These are phyloP conservation scores for Diceros bicornis DNA, from an alignment of 2,797 vertebrate species.

Conservation along the genomic window DNA sequence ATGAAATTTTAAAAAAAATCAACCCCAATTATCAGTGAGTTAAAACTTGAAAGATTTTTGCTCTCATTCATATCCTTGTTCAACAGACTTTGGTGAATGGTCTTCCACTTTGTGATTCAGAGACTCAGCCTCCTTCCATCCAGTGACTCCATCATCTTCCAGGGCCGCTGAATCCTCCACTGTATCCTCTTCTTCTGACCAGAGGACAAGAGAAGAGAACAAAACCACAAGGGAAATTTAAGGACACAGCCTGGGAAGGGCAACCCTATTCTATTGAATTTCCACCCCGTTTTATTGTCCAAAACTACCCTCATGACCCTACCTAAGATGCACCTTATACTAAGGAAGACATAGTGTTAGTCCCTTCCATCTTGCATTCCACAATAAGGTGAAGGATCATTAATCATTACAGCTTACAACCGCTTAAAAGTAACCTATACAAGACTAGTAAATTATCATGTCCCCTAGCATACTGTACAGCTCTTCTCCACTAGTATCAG, in stretches of 20 bases:
- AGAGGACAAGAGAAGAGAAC: background rate
- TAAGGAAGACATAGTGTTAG: background rate
- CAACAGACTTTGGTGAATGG: background rate
- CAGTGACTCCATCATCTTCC: background rate
- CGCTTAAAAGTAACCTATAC: background rate
- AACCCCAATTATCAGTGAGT: background rate
- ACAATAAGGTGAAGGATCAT: background rate
- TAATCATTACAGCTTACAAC: background rate
- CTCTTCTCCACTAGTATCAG: background rate
- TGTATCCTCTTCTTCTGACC: background rate
- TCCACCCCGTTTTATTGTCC: background rate
- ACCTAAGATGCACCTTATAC: background rate
- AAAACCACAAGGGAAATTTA: conserved; percentile 8
- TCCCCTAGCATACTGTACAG: background rate
- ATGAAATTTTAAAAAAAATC: background rate
- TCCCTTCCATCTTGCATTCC: background rate
- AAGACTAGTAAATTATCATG: background rate
- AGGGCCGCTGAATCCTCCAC: background rate
- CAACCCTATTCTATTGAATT: background rate
- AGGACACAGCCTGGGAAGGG: background rate
- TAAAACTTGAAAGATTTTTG: conserved; percentile 8
- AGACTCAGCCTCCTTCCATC: background rate
- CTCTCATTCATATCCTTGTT: background rate
- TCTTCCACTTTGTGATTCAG: background rate
- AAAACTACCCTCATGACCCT: background rate